Conservation (phyloP, 2,797 vertebrate species). For the Pipistrellus pipistrellus region DNA sequence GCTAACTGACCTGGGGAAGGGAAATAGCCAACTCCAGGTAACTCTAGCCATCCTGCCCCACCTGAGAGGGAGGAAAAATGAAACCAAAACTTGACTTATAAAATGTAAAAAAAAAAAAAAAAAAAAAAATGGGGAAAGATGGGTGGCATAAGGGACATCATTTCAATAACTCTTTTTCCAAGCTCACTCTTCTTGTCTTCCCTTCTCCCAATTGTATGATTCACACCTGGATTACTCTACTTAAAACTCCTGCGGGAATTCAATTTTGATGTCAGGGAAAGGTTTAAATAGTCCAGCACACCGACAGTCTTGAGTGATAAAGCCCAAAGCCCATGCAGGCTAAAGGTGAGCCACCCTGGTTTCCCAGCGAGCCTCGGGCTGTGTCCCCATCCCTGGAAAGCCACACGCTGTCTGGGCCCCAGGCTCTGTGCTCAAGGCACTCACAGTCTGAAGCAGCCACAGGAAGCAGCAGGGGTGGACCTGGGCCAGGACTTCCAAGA, state of each 20-base stretch:
- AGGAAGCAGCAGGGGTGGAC: not conserved
- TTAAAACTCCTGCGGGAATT: not conserved
- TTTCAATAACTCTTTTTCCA: not conserved
- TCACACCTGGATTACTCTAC: not conserved
- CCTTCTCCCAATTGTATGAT: not conserved
- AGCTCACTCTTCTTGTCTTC: not conserved
- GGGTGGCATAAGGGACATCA: not conserved
- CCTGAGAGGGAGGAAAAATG: not conserved
- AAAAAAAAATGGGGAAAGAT: not conserved
- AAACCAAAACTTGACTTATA: not conserved
- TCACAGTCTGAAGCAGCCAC: not conserved
- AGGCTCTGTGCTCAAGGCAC: not conserved
- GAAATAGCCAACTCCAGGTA: not conserved
- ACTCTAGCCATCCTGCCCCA: not conserved
- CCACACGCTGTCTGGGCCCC: not conserved
- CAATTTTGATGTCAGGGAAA: not conserved
- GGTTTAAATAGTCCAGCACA: not conserved
- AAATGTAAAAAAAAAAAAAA: not conserved
- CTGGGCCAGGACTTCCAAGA: not conserved
- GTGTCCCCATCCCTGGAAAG: too few species aligned
- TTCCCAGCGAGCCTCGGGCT: not conserved
- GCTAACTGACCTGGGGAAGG: not conserved
- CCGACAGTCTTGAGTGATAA: not conserved
- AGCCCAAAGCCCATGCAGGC: not conserved
- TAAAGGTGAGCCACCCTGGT: not conserved